Evolutionary conservation across 2,113 vertebrate genomes (phyloP).

Genomic region (Elaphurus davidianus): DNA sequence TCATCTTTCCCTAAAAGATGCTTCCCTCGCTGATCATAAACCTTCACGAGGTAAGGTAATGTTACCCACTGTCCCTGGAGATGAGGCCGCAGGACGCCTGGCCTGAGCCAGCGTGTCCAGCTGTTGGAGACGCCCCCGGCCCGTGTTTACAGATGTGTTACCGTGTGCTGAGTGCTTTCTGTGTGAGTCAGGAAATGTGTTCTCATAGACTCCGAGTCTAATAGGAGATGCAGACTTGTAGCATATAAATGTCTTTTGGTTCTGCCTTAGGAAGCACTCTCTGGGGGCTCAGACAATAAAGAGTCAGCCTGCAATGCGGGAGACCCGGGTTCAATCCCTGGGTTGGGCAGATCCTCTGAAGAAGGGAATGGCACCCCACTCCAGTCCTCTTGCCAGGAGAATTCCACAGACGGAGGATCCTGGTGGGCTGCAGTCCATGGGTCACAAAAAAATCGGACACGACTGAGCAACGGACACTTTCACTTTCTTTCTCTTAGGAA

Average conservation of each 20-base stretch:
- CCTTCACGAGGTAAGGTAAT: not conserved
- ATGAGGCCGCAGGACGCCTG: not conserved
- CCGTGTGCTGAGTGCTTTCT: not conserved
- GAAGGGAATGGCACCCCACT: not conserved
- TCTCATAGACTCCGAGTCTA: not conserved
- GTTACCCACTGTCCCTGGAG: not conserved
- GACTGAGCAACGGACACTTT: accelerated
- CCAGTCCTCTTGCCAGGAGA: not conserved
- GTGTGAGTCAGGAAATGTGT: not conserved
- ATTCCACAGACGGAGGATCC: not conserved
- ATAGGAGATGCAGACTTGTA: not conserved
- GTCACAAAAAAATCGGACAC: accelerated
- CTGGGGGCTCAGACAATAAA: not conserved
- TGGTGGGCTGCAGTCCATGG: not conserved
- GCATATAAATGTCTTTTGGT: not conserved
- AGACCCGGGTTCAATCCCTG: not conserved
- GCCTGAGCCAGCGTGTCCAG: not conserved
- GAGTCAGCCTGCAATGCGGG: not conserved
- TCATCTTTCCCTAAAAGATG: not conserved
- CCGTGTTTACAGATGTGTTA: not conserved
- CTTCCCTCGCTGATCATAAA: not conserved
- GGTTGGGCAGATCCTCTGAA: not conserved
- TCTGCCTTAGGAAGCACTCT: not conserved
- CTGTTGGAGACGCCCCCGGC: accelerated
- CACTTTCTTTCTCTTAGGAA: not conserved